phyloP scores from a whole-genome alignment of 1,140 invertebrate species.

The Leptinotarsa undecemlineata region DNA sequence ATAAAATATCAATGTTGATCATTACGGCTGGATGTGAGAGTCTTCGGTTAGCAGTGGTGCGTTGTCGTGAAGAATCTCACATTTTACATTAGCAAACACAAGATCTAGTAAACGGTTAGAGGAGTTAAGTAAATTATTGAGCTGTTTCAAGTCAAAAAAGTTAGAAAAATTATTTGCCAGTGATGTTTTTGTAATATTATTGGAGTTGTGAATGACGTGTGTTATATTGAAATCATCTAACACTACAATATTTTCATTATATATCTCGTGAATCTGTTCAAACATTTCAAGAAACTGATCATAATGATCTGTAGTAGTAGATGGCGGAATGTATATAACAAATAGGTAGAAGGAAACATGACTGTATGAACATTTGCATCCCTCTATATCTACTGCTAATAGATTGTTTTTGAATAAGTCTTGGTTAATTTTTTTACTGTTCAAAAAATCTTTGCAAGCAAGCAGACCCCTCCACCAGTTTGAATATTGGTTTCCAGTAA shows the following conservation, averaged over 20 bases:
- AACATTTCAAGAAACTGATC: too few relatives aligned
- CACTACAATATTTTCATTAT: not conserved
- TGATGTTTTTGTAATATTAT: conserved; percentile 8
- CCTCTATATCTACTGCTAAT: too few relatives aligned
- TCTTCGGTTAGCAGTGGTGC: conserved; percentile 16
- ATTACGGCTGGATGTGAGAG: conserved; percentile 15
- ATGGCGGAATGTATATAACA: too few relatives aligned
- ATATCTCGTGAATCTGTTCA: not conserved
- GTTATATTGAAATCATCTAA: conserved; percentile 9
- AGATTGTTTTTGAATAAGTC: too few relatives aligned
- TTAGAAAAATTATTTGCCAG: conserved; percentile 10
- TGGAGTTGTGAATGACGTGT: not conserved
- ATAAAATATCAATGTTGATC: conserved; percentile 5
- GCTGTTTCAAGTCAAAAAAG: conserved; percentile 15
- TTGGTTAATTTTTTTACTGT: too few relatives aligned
- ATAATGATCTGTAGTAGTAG: too few relatives aligned
- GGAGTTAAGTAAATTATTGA: conserved; percentile 7
- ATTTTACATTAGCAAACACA: conserved; percentile 13
- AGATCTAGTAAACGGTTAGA: conserved; percentile 20
- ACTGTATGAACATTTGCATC: too few relatives aligned
- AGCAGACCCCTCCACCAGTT: too few relatives aligned
- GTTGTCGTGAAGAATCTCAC: conserved; percentile 1
- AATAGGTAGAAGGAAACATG: too few relatives aligned
- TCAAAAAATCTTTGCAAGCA: too few relatives aligned
- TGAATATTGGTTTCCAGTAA: too few relatives aligned